These are phyloP conservation scores for Tragelaphus scriptus DNA, from an alignment of 2,113 vertebrate genomes.

Conservation along the genomic window DNA sequence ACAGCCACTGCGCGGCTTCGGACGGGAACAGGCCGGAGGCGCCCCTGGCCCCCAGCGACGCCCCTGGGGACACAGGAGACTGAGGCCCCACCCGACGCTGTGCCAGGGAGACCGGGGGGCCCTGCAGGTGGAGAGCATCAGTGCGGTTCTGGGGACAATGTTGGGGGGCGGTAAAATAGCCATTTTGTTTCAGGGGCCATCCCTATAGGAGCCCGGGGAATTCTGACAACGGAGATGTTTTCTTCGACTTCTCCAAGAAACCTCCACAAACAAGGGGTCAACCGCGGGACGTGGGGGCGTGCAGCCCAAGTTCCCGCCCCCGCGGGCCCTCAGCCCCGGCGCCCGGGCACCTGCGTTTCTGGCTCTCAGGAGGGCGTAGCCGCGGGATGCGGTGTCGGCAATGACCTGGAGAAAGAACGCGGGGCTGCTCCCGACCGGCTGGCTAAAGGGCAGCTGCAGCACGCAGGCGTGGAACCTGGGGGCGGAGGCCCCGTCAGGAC, in stretches of 20 bases:
- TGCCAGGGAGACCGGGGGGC: rapidly evolving
- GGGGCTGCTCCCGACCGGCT: slow-evolving; percentile 85
- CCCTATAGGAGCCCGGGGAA: rapidly evolving
- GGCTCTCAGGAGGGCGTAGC: slow-evolving; percentile 78
- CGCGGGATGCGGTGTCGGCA: slow-evolving; percentile 79
- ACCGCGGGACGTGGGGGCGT: rapidly evolving
- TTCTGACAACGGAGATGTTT: rapidly evolving
- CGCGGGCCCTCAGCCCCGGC: rapidly evolving
- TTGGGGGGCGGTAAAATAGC: rapidly evolving
- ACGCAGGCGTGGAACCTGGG: slow-evolving; percentile 91
- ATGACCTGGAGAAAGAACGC: slow-evolving; percentile 87
- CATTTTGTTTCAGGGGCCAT: rapidly evolving
- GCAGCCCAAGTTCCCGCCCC: rapidly evolving
- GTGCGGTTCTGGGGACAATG: neutral
- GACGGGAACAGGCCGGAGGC: slow-evolving; percentile 60
- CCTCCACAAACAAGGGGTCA: neutral
- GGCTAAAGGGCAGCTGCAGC: slow-evolving; percentile 88
- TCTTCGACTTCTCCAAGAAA: neutral
- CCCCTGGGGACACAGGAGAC: slow-evolving; percentile 37
- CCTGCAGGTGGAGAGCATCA: rapidly evolving
- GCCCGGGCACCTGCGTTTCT: slow-evolving; percentile 83
- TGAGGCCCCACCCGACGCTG: rapidly evolving
- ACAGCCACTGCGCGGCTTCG: slow-evolving; percentile 80
- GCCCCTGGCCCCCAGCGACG: slow-evolving; percentile 45
- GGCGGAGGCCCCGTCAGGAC: rapidly evolving